Percentiles rank a stretch among this genome's conserved stretches.
These are phyloP conservation scores for Prunella himalayana DNA, from an alignment of 2,113 vertebrate species.

Conservation along the genomic window DNA sequence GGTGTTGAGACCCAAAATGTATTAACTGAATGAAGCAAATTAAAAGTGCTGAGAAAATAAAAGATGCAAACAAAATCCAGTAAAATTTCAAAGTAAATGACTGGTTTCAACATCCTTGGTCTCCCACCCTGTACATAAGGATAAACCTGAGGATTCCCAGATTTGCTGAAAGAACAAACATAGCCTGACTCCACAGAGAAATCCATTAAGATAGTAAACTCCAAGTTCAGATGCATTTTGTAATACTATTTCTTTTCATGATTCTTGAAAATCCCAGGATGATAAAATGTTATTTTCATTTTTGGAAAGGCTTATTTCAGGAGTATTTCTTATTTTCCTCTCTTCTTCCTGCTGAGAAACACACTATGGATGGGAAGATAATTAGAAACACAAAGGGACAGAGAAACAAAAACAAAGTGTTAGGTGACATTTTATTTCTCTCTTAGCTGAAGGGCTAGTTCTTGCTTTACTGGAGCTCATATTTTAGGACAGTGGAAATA, in stretches of 20 bases:
- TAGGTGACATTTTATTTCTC: background rate
- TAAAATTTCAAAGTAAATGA: background rate
- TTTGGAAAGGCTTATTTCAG: background rate
- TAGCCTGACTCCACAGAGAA: background rate
- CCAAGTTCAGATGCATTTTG: background rate
- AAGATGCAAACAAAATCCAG: background rate
- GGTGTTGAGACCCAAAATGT: background rate
- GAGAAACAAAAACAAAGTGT: background rate
- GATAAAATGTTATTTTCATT: background rate
- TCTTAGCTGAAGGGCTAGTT: background rate
- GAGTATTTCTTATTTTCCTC: background rate
- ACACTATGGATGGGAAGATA: background rate
- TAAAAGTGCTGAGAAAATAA: background rate
- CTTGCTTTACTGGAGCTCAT: background rate
- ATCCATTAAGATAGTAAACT: background rate
- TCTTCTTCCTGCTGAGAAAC: background rate
- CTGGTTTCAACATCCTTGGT: background rate
- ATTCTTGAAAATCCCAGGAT: conserved; percentile 27
- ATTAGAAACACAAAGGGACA: conserved; percentile 1
- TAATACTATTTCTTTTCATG: background rate
- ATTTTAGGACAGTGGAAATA: background rate
- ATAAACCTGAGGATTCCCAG: background rate
- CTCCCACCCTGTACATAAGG: background rate
- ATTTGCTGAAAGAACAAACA: background rate
- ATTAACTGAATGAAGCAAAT: background rate